Conservation (phyloP, 2,113 vertebrate genomes). For the Corythornis cristatus region DNA sequence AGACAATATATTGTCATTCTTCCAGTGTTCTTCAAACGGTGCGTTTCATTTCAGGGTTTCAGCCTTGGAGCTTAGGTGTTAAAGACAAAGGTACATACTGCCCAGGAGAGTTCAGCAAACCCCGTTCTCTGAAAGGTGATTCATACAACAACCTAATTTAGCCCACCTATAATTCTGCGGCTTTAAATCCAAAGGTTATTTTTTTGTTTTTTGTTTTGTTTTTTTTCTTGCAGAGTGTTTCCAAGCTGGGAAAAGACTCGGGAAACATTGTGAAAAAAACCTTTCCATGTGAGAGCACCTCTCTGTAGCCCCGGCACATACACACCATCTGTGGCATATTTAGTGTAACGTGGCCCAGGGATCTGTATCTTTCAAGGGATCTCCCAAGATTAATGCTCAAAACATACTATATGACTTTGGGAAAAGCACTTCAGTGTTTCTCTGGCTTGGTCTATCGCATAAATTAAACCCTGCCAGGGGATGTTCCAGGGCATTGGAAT, state of each 20-base stretch:
- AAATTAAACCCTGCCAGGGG: slow-evolving; percentile 43
- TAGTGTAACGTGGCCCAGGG: background rate
- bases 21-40: background rate
- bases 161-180: background rate
- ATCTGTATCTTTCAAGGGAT: background rate
- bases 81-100: background rate
- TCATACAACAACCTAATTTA: background rate
- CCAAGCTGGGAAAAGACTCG: background rate
- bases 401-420: background rate
- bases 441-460: background rate
- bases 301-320: background rate
- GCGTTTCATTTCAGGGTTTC: background rate
- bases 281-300: background rate
- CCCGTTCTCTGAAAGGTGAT: background rate
- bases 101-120: background rate
- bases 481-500: slow-evolving; percentile 63
- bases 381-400: background rate
- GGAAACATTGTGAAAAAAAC: background rate
- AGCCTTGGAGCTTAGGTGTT: background rate
- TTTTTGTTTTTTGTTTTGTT: background rate
- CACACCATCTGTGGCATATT: background rate
- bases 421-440: slow-evolving; percentile 26
- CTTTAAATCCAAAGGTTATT: background rate
- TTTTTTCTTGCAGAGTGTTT: background rate
- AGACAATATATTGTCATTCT: slow-evolving; percentile 23